These are phyloP conservation scores for Eidolon dupreanum DNA, from an alignment of 2,797 vertebrate species.

Conservation along the genomic window DNA sequence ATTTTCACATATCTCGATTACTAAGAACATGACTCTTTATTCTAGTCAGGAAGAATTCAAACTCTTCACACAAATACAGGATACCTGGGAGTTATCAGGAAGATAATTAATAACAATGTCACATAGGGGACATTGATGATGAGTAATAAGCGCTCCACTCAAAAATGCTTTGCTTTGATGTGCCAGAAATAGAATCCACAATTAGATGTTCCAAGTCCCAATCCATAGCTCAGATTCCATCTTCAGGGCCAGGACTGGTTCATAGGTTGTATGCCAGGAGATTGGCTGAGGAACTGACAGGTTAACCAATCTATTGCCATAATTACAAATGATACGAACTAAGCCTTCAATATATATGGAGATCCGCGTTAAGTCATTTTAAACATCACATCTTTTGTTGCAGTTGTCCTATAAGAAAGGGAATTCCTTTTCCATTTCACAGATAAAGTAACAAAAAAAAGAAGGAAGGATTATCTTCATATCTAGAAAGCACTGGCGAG, in stretches of 20 bases:
- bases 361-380: background rate
- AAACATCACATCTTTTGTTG: background rate
- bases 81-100: background rate
- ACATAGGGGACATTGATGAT: background rate
- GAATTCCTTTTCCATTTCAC: background rate
- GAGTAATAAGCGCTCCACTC: background rate
- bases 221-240: background rate
- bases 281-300: background rate
- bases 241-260: background rate
- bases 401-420: background rate
- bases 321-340: background rate
- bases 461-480: background rate
- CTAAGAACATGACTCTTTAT: background rate
- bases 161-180: background rate
- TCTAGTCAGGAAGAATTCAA: background rate
- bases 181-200: background rate
- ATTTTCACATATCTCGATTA: background rate
- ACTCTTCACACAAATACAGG: background rate
- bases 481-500: background rate
- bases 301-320: background rate
- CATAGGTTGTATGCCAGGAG: background rate
- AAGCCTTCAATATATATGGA: background rate
- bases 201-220: background rate
- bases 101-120: background rate
- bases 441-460: background rate